These are phyloP conservation scores for Vidua chalybeata DNA, from an alignment of 2,113 vertebrate species.

Conservation along the genomic window DNA sequence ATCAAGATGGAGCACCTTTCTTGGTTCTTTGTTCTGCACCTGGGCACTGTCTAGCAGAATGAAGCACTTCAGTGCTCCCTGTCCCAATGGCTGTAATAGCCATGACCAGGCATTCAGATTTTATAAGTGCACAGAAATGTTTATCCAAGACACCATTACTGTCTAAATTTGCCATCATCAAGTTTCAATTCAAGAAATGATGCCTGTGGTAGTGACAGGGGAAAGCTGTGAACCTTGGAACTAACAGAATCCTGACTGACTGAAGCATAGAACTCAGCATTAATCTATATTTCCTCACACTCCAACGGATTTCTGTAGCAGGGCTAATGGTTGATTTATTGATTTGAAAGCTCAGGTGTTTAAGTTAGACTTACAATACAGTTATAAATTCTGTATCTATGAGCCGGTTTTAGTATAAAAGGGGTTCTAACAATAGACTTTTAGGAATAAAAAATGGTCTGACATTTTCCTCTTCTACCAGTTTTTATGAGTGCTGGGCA, in stretches of 20 bases:
- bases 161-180: background rate
- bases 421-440: background rate
- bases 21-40: background rate
- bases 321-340: background rate
- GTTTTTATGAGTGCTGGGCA: background rate
- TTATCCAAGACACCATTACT: background rate
- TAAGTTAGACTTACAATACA: background rate
- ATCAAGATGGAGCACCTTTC: background rate
- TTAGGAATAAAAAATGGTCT: background rate
- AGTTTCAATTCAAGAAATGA: background rate
- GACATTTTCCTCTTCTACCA: background rate
- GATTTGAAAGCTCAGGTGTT: background rate
- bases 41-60: background rate
- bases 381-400: background rate
- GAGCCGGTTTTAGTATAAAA: background rate
- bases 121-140: background rate
- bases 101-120: rapidly evolving
- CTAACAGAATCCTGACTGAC: background rate
- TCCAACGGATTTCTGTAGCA: background rate
- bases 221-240: background rate
- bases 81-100: background rate
- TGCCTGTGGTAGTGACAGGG: background rate
- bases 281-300: background rate
- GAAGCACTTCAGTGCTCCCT: background rate
- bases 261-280: background rate